Conservation (phyloP, 2,113 vertebrate species). For the Galemys pyrenaicus region DNA sequence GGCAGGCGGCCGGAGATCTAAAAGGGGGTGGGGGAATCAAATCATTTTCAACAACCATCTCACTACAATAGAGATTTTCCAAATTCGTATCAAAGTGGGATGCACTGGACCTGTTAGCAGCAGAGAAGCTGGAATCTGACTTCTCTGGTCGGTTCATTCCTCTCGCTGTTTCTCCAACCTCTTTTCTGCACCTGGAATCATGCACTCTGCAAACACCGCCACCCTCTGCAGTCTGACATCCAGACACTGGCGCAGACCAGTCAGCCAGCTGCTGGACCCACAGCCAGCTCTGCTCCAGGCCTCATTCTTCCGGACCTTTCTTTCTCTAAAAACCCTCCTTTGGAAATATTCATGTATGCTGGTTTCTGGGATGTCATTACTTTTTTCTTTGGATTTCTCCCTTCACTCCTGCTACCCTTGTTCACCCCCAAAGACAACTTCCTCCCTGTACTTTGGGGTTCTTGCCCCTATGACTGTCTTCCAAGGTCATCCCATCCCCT, state of each 20-base stretch:
- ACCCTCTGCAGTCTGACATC: not conserved
- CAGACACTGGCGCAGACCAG: too few species aligned
- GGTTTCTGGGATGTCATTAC: not conserved
- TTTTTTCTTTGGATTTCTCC: not conserved
- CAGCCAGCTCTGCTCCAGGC: fast-evolving
- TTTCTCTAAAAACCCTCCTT: not conserved
- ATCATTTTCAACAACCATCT: not conserved
- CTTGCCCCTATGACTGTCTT: not conserved
- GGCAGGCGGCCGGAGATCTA: too few species aligned
- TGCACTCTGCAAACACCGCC: not conserved
- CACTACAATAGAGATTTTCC: not conserved
- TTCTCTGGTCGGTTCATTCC: too few species aligned
- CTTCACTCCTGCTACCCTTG: not conserved
- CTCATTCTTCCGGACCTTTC: not conserved
- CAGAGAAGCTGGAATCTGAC: not conserved
- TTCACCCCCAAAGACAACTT: not conserved
- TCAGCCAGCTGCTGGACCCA: not conserved
- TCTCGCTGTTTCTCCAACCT: not conserved
- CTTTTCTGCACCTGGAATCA: not conserved
- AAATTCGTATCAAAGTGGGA: not conserved
- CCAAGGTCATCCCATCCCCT: too few species aligned
- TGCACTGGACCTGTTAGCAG: not conserved
- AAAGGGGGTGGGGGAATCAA: fast-evolving
- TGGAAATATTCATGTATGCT: not conserved
- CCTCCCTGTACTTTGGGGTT: not conserved